Conservation (phyloP, 2,888 invertebrate species). For the Isoperla grammatica region DNA sequence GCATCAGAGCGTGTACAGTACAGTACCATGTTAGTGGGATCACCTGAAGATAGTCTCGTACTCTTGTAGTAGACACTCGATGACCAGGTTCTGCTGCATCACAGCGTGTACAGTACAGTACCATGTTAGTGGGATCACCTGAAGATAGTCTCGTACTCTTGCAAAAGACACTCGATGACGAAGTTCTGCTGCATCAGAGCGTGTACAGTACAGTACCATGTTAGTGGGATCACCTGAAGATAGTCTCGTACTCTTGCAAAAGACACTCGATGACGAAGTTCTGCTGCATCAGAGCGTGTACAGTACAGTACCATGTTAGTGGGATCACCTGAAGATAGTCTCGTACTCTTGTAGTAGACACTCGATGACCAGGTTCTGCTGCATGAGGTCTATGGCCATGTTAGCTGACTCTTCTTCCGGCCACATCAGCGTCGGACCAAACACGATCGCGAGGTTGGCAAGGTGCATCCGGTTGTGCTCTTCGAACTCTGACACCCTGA, state of each 20-base stretch:
- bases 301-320: slow-evolving; percentile 63
- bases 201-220: slow-evolving; percentile 66
- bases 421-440: slow-evolving; percentile 83
- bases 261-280: slow-evolving; percentile 74
- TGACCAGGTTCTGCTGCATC: slow-evolving; percentile 74
- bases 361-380: slow-evolving; percentile 75
- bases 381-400: slow-evolving; percentile 72
- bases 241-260: slow-evolving; percentile 53
- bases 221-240: slow-evolving; percentile 45
- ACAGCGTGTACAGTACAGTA: too few relatives aligned
- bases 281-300: slow-evolving; percentile 74
- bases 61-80: slow-evolving; percentile 63
- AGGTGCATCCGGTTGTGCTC: slow-evolving; percentile 82
- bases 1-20: slow-evolving; percentile 73
- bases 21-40: slow-evolving; percentile 60
- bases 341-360: slow-evolving; percentile 58
- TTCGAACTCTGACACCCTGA: slow-evolving; percentile 66
- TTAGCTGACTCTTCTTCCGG: slow-evolving; percentile 57
- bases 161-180: slow-evolving; percentile 66
- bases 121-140: too few relatives aligned
- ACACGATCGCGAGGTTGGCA: slow-evolving; percentile 80
- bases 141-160: slow-evolving; percentile 49
- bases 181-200: slow-evolving; percentile 77
- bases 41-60: slow-evolving; percentile 44
- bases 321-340: slow-evolving; percentile 41